Percentiles rank a stretch among this genome's conserved stretches.
These are phyloP conservation scores for Indicator maculatus DNA, from an alignment of 2,113 vertebrate species.

Conservation along the genomic window DNA sequence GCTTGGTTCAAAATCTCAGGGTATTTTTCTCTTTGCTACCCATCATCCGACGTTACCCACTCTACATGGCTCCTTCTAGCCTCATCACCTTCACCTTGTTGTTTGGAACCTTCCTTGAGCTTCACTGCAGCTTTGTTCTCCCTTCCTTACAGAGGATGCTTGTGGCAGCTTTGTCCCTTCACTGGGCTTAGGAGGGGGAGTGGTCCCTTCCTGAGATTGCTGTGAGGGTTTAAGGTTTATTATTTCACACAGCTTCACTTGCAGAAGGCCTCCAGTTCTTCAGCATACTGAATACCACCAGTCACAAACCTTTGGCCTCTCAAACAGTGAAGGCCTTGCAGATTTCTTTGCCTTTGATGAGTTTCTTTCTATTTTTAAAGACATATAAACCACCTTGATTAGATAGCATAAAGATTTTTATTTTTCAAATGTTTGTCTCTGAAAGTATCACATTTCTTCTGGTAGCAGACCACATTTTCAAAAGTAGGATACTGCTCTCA, in stretches of 20 bases:
- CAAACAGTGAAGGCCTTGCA: background rate
- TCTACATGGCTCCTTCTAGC: background rate
- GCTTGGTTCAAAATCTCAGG: background rate
- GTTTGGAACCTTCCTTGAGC: background rate
- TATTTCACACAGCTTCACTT: background rate
- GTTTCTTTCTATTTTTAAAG: background rate
- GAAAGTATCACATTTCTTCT: background rate
- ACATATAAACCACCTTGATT: background rate
- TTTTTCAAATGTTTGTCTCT: background rate
- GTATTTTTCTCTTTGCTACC: background rate
- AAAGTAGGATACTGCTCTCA: background rate
- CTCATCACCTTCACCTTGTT: background rate
- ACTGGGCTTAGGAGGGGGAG: background rate
- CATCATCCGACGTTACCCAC: background rate
- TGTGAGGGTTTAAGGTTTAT: background rate
- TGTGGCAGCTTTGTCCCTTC: background rate
- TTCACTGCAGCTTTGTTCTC: background rate
- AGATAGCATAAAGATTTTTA: background rate
- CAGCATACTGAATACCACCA: background rate
- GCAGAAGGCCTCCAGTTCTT: background rate
- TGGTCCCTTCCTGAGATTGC: background rate
- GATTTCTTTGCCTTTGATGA: background rate
- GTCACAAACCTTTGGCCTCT: background rate
- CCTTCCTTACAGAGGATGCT: background rate
- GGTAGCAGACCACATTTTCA: background rate